Conservation (phyloP, 1,140 invertebrate species). For the Ceratina calcarata region DNA sequence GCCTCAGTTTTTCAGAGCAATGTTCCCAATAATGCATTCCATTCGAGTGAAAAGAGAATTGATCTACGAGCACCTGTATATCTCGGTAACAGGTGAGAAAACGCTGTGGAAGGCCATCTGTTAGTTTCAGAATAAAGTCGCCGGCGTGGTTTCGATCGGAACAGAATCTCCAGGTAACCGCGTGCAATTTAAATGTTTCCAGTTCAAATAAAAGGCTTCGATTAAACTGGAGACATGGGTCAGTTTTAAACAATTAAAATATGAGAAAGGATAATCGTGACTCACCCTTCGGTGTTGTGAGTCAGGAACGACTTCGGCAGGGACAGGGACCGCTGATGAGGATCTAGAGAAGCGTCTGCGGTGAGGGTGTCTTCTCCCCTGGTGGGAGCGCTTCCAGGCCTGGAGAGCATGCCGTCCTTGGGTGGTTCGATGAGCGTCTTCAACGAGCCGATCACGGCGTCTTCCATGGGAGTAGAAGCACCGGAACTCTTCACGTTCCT, state of each 20-base stretch:
- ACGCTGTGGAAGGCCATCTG: slow-evolving; percentile 45
- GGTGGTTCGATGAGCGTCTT: slow-evolving; percentile 72
- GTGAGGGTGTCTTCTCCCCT: slow-evolving; percentile 70
- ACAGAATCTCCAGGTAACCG: slow-evolving; percentile 35
- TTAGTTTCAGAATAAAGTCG: slow-evolving; percentile 50
- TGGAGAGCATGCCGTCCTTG: slow-evolving; percentile 75
- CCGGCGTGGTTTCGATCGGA: slow-evolving; percentile 28
- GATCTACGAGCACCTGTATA: slow-evolving; percentile 21
- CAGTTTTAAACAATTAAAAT: no score
- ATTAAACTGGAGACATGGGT: no score
- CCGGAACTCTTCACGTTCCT: slow-evolving; percentile 80
- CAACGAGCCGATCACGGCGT: slow-evolving; percentile 71
- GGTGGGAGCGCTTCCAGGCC: slow-evolving; percentile 82
- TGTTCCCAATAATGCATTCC: no score
- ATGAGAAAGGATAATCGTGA: no score
- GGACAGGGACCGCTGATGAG: slow-evolving; percentile 83
- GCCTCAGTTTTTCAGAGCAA: no score
- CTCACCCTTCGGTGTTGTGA: slow-evolving; percentile 75
- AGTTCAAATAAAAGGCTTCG: no score
- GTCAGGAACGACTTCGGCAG: slow-evolving; percentile 84
- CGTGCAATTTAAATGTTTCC: slow-evolving; percentile 13
- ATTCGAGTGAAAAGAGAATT: no score
- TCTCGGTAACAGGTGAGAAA: slow-evolving; percentile 20
- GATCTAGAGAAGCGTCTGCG: slow-evolving; percentile 73
- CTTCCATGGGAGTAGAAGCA: slow-evolving; percentile 80